Evolutionary conservation across 1,140 invertebrate genomes (phyloP), one percentile per base, ranked within the genome.

Genomic region (Drosophila simulans): DNA sequence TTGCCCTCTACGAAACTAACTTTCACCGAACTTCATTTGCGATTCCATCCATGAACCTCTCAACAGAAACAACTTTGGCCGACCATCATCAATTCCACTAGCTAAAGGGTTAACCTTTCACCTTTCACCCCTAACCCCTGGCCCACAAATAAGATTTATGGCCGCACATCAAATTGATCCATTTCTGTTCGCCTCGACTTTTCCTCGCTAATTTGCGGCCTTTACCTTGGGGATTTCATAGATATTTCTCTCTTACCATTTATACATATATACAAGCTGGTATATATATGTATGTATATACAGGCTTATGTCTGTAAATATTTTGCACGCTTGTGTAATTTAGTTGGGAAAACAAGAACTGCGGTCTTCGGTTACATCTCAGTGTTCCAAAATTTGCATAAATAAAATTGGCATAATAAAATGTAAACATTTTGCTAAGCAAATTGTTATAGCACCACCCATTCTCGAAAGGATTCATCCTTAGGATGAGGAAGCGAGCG

Each of bases 341-440:
- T 51, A 66, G 59, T 66, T 66, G 35, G 45, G 42, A 57, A 71
- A 56, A 71, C 64, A 71, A 39, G 62, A 55, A 22, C 49, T 84
- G 70, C 53, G 80, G 70, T 78, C 54, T 53, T 45, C 22, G 39
- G 17, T 39, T 11, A 11, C 43, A 72, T 63, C 56, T 56, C 22
- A 49, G 54, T 52, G 69, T 54, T 54, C 31, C 31, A 34, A 62
- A 86, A 86, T 86, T 86, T 88, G 79, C 83, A 86, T 86, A 88
- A 82, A 88, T 86, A 86, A 86, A 86, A 86, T 88, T 86, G 83
- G 78, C 77, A 86, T 86, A 86, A 85, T 85, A 85, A 85, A 85
- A 85, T 85, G 81, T 86, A 86, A 86, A 86, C 83, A 86, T 86
- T 88, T 86, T 82, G 75, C 83, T 76, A 76, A 83, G 83, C 83